These are phyloP conservation scores for Callyntrura guangdongensis DNA, from an alignment of 2,888 invertebrate species.

Conservation along the genomic window DNA sequence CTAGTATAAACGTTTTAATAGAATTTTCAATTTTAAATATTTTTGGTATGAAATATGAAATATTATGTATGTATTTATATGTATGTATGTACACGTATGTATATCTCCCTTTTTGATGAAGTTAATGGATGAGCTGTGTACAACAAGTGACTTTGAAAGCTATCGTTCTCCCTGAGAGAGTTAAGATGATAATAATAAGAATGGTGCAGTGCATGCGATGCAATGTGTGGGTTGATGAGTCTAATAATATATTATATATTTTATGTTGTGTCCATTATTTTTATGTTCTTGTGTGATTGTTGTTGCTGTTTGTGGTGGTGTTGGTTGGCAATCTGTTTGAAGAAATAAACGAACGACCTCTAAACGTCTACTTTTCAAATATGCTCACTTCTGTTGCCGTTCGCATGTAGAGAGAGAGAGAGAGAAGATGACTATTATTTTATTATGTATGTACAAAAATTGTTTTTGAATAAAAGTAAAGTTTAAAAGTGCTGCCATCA, in stretches of 20 bases:
- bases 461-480: slow-evolving; percentile 42
- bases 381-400: background rate
- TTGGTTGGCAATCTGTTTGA: background rate
- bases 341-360: slow-evolving; percentile 57
- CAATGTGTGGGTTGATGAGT: background rate
- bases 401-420: background rate
- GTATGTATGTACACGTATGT: background rate
- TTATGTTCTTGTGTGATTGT: slow-evolving; percentile 37
- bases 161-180: background rate
- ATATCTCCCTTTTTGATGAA: background rate
- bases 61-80: no score
- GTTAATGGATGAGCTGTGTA: slow-evolving; percentile 26
- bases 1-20: background rate
- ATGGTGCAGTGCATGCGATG: background rate
- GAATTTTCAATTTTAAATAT: no score
- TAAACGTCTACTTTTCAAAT: slow-evolving; percentile 56
- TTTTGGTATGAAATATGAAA: background rate
- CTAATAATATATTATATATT: slow-evolving; percentile 5
- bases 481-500: background rate
- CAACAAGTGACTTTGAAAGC: slow-evolving; percentile 53
- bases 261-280: background rate
- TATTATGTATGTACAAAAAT: background rate
- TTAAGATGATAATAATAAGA: no score
- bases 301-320: slow-evolving; percentile 10
- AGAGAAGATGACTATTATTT: background rate